These are phyloP conservation scores for Pristiophorus japonicus DNA, from an alignment of 2,113 vertebrate species.

Conservation along the genomic window DNA sequence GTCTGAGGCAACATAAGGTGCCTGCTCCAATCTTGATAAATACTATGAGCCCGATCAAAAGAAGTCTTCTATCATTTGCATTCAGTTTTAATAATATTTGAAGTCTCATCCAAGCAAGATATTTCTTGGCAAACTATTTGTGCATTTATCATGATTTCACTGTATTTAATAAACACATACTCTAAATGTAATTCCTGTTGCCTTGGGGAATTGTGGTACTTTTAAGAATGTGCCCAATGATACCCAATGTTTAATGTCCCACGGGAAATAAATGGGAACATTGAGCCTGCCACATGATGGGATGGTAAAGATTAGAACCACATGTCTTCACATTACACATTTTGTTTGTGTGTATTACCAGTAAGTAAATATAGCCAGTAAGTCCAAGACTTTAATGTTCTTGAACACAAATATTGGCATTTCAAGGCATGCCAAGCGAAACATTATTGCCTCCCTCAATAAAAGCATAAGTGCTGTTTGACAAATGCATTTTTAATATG, in stretches of 20 bases:
- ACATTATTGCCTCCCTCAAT: constrained; percentile 52
- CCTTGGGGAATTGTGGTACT: neutral
- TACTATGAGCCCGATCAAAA: neutral
- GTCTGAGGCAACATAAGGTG: neutral
- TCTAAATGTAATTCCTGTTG: constrained; percentile 22
- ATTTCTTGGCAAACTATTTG: neutral
- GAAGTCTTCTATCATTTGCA: constrained; percentile 6
- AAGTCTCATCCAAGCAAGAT: neutral
- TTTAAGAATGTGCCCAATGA: constrained; percentile 6
- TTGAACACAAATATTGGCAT: constrained; percentile 46
- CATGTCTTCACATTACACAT: constrained; percentile 30
- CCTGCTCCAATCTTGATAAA: constrained; percentile 6
- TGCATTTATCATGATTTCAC: constrained; percentile 26
- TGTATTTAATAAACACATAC: constrained; percentile 21
- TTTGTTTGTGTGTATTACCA: constrained; percentile 31
- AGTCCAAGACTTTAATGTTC: constrained; percentile 36
- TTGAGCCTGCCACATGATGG: constrained; percentile 17
- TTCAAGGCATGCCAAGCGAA: constrained; percentile 60
- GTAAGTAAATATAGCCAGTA: constrained; percentile 27
- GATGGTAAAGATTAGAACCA: constrained; percentile 31
- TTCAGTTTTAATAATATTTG: constrained; percentile 9
- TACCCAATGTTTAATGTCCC: neutral
- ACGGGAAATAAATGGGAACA: constrained; percentile 26
- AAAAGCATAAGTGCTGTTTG: constrained; percentile 44
- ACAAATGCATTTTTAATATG: constrained; percentile 59